phyloP scores from a whole-genome alignment of 2,113 vertebrate genomes.

The Nanorana parkeri region DNA sequence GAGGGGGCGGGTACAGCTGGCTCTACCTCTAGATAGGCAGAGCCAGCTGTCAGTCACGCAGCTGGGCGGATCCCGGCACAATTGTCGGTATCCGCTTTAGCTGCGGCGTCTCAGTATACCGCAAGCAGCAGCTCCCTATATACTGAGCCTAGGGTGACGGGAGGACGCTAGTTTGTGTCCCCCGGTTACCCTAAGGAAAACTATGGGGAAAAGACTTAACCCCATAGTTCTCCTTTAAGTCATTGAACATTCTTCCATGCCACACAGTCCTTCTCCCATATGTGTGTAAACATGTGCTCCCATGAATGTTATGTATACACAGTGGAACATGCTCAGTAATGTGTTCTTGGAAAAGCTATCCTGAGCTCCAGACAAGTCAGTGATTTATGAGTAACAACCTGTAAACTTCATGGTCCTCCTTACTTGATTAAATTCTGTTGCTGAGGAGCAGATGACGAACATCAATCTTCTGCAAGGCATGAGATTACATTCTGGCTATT shows the following conservation, averaged over 20 bases:
- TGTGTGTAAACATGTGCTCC: background rate
- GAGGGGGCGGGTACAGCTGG: too few relatives aligned
- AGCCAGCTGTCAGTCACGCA: too few relatives aligned
- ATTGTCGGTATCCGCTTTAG: too few relatives aligned
- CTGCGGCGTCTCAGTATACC: too few relatives aligned
- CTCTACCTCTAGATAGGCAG: too few relatives aligned
- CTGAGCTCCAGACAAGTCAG: background rate
- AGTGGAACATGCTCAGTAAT: slow-evolving; percentile 5
- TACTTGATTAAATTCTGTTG: background rate
- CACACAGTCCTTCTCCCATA: background rate
- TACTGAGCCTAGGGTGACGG: too few relatives aligned
- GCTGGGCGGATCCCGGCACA: too few relatives aligned
- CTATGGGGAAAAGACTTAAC: too few relatives aligned
- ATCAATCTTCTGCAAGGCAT: slow-evolving; percentile 33
- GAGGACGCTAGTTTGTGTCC: too few relatives aligned
- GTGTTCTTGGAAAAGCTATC: slow-evolving; percentile 50
- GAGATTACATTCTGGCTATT: slow-evolving; percentile 43
- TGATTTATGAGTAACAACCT: slow-evolving; percentile 48
- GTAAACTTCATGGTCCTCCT: slow-evolving; percentile 14
- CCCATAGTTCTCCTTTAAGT: too few relatives aligned
- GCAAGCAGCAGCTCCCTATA: too few relatives aligned
- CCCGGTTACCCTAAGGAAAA: too few relatives aligned
- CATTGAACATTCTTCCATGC: background rate
- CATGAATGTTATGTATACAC: background rate
- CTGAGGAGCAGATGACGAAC: slow-evolving; percentile 38